Conservation (phyloP, 2,888 invertebrate genomes). For the Lepidochrysops patricia region DNA sequence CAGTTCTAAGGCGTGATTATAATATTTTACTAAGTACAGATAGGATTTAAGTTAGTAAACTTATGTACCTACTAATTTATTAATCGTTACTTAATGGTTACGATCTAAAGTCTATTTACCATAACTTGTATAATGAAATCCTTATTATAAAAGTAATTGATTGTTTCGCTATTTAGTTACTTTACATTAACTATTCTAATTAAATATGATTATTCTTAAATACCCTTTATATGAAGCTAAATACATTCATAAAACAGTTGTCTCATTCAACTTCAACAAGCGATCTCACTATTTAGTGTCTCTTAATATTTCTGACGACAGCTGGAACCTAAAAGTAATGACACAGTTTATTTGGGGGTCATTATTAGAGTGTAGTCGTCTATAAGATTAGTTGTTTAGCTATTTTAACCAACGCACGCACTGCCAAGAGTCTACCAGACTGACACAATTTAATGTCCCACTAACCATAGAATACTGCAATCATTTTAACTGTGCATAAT, state of each 20-base stretch:
- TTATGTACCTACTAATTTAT: too few species aligned
- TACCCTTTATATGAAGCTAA: too few species aligned
- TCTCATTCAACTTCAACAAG: neutral
- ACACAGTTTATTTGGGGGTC: neutral
- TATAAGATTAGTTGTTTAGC: conserved; percentile 16
- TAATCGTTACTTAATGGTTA: too few species aligned
- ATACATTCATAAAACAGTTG: too few species aligned
- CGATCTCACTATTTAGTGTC: neutral
- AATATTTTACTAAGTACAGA: too few species aligned
- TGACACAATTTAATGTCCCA: conserved; percentile 34
- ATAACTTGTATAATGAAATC: neutral
- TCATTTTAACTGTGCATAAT: conserved; percentile 3
- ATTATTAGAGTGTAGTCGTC: conserved; percentile 6
- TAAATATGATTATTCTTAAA: too few species aligned
- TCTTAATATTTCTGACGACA: neutral
- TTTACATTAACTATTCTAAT: too few species aligned
- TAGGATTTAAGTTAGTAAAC: too few species aligned
- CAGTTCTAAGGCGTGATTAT: too few species aligned
- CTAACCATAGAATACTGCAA: conserved; percentile 29
- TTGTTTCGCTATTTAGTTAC: too few species aligned
- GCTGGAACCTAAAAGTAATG: neutral
- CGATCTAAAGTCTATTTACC: neutral
- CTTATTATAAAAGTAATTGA: too few species aligned
- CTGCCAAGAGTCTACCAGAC: conserved; percentile 29
- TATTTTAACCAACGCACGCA: conserved; percentile 34